A percentile compares a stretch with the other conserved stretches of the same genome.
Evolutionary conservation across 2,797 vertebrate species (phyloP).

Genomic region (Arnoldichthys spilopterus): DNA sequence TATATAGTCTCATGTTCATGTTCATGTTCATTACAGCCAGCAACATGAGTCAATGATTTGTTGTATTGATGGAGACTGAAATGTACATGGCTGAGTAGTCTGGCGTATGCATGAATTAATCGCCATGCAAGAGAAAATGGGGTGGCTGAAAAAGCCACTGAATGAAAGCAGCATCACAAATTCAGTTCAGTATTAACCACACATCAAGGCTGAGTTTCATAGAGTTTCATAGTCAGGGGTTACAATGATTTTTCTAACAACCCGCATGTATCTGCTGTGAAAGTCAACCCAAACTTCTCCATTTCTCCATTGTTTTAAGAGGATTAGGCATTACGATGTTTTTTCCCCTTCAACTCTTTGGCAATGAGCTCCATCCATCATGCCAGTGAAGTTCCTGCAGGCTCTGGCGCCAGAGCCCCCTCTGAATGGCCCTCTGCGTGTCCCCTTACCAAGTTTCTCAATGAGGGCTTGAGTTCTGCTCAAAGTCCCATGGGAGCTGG

Average conservation of each 20-base stretch:
- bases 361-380: slow-evolving; percentile 55
- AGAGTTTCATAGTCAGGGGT: slow-evolving; percentile 13
- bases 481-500: slow-evolving; percentile 43
- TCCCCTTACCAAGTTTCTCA: slow-evolving; percentile 54
- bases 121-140: background rate
- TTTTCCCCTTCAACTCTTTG: slow-evolving; percentile 28
- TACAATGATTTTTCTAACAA: slow-evolving; percentile 35
- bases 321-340: slow-evolving; percentile 30
- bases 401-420: slow-evolving; percentile 51
- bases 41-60: no score
- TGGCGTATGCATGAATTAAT: background rate
- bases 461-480: slow-evolving; percentile 50
- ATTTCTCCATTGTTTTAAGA: slow-evolving; percentile 23
- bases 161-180: background rate
- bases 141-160: background rate
- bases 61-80: no score
- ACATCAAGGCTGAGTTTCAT: background rate
- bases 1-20: no score
- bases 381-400: slow-evolving; percentile 52
- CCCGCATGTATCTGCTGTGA: slow-evolving; percentile 39
- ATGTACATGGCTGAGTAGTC: background rate
- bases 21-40: no score
- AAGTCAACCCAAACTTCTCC: slow-evolving; percentile 29
- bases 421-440: slow-evolving; percentile 40
- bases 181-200: background rate